Evolutionary conservation across 64 coral and sea anemone species (phyloP).

Genomic region (Stylophora pistillata): DNA sequence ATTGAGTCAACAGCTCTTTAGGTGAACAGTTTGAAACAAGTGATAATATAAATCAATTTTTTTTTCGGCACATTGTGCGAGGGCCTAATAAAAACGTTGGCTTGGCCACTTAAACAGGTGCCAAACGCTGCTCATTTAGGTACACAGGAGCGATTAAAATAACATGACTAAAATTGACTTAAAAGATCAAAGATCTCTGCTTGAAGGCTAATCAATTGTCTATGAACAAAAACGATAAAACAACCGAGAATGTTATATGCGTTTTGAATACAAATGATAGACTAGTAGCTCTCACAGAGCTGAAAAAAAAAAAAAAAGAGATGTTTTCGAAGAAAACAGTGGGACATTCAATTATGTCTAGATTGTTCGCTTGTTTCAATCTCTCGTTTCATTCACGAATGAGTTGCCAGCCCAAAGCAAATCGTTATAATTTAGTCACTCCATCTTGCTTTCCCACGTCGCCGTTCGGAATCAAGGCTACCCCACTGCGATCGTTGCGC

Average conservation of each 20-base stretch:
- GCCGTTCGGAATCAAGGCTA: constrained; percentile 11
- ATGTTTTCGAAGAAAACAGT: not conserved
- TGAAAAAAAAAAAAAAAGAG: not conserved
- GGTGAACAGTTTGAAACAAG: not conserved
- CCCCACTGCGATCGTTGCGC: not conserved
- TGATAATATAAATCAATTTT: not conserved
- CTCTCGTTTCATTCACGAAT: not conserved
- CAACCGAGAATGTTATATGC: not conserved
- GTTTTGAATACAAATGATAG: not conserved
- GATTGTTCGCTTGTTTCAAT: not conserved
- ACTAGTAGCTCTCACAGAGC: not conserved
- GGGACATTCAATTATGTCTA: not conserved
- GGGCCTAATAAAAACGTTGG: not conserved
- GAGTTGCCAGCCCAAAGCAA: not conserved
- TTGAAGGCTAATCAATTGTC: constrained; percentile 1
- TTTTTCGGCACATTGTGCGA: not conserved
- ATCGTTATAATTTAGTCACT: not conserved
- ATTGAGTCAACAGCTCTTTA: not conserved
- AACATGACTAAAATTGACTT: not conserved
- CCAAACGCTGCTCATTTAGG: not conserved
- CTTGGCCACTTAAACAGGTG: not conserved
- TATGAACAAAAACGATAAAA: not conserved
- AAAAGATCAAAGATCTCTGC: not conserved
- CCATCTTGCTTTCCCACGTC: not conserved
- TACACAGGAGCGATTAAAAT: not conserved